A percentile compares a stretch with the other conserved stretches of the same genome.
phyloP scores from a whole-genome alignment of 2,888 invertebrate species.

The Dione vanillae region DNA sequence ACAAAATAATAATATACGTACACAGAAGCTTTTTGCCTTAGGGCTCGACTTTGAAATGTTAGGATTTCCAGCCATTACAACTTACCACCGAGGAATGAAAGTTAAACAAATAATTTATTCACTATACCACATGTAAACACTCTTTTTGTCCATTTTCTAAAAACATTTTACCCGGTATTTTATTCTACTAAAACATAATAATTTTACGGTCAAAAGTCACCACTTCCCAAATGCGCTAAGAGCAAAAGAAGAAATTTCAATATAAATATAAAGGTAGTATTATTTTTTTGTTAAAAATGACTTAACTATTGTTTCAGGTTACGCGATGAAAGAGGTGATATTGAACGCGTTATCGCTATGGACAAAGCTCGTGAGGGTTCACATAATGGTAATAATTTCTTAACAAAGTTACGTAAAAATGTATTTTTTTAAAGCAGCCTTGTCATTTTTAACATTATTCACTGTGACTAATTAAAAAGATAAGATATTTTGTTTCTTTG shows the following conservation, averaged over 20 bases:
- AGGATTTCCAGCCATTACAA: no score
- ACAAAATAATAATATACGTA: conserved; percentile 46
- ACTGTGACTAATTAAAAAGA: no score
- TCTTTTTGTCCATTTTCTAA: no score
- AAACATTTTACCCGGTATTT: no score
- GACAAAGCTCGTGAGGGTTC: conserved; percentile 95
- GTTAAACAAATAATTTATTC: no score
- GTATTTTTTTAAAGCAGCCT: no score
- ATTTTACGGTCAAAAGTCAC: no score
- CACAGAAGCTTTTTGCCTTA: conserved; percentile 43
- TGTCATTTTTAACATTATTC: no score
- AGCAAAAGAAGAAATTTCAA: not conserved
- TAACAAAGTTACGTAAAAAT: not conserved
- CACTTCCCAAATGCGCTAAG: not conserved
- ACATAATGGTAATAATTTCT: conserved; percentile 87
- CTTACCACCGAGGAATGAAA: no score
- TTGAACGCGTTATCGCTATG: conserved; percentile 91
- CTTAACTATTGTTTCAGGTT: conserved; percentile 87
- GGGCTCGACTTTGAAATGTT: conserved; percentile 31
- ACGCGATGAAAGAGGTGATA: conserved; percentile 93
- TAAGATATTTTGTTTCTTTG: no score
- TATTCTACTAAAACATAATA: not conserved
- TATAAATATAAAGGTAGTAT: not conserved
- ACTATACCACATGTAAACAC: no score
- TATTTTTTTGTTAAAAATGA: not conserved